Conservation (phyloP, 2,113 vertebrate genomes). For the Saguinus imperator region DNA sequence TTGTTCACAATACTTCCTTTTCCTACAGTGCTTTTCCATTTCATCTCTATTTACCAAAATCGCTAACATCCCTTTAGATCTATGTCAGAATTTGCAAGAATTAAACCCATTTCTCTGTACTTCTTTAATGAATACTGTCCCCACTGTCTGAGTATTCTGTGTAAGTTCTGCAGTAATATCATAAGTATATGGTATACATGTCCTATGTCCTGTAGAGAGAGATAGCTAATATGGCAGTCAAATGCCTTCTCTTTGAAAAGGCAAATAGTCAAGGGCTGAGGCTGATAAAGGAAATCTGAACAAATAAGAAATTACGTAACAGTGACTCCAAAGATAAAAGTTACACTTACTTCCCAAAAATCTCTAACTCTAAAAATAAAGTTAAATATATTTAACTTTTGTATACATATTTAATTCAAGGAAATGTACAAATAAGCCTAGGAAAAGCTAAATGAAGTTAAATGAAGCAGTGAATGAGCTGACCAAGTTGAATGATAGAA, state of each 20-base stretch:
- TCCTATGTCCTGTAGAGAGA: neutral
- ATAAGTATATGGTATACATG: neutral
- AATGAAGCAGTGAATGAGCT: neutral
- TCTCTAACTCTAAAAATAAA: conserved; percentile 32
- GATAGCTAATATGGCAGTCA: neutral
- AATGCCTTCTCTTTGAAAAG: neutral
- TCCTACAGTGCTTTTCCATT: neutral
- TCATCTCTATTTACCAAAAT: neutral
- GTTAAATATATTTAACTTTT: neutral
- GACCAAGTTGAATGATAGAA: neutral
- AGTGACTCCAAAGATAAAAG: neutral
- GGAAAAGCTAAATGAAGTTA: neutral
- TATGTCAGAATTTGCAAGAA: neutral
- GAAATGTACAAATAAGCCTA: neutral
- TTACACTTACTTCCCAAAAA: neutral
- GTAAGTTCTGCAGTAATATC: neutral
- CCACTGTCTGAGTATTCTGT: neutral
- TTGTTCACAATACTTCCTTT: neutral
- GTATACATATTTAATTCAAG: neutral
- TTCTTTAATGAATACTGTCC: neutral
- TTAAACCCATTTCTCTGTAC: neutral
- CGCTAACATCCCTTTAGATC: neutral
- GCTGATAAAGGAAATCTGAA: neutral
- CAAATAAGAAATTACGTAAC: neutral
- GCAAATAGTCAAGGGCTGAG: neutral